A percentile compares a stretch with the other conserved stretches of the same genome.
phyloP scores from a whole-genome alignment of 1,140 invertebrate species.

The Mamestra configurata region DNA sequence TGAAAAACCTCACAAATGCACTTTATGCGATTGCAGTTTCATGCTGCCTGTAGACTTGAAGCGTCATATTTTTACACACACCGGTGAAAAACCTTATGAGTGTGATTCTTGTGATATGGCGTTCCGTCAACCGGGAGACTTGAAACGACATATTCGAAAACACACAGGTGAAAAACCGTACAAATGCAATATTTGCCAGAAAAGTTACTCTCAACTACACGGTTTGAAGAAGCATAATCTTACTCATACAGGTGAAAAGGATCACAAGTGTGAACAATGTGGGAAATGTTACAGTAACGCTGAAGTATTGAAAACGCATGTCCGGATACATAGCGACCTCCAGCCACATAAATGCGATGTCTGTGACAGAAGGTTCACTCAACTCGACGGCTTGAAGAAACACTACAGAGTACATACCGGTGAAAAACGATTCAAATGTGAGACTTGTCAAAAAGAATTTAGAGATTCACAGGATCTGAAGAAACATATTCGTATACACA shows the following conservation, averaged over 20 bases:
- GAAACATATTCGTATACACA: background rate
- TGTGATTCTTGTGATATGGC: background rate
- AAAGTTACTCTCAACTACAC: background rate
- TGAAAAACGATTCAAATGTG: conserved; percentile 25
- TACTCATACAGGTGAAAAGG: background rate
- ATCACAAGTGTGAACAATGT: background rate
- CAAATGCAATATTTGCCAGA: background rate
- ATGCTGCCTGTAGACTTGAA: background rate
- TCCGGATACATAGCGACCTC: background rate
- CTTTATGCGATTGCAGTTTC: background rate
- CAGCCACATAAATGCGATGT: background rate
- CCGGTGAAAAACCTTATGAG: conserved; percentile 1
- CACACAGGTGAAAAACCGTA: background rate
- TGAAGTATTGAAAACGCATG: background rate
- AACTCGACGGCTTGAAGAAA: background rate
- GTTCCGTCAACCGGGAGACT: background rate
- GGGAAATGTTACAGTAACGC: background rate
- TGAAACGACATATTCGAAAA: background rate
- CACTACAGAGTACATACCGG: background rate
- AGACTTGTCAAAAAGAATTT: background rate
- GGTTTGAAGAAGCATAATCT: conserved; percentile 2
- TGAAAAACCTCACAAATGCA: background rate
- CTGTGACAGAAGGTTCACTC: background rate
- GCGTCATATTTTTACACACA: background rate
- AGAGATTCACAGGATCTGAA: background rate